phyloP scores from a whole-genome alignment of 1,140 invertebrate species.

The Nasonia giraulti region DNA sequence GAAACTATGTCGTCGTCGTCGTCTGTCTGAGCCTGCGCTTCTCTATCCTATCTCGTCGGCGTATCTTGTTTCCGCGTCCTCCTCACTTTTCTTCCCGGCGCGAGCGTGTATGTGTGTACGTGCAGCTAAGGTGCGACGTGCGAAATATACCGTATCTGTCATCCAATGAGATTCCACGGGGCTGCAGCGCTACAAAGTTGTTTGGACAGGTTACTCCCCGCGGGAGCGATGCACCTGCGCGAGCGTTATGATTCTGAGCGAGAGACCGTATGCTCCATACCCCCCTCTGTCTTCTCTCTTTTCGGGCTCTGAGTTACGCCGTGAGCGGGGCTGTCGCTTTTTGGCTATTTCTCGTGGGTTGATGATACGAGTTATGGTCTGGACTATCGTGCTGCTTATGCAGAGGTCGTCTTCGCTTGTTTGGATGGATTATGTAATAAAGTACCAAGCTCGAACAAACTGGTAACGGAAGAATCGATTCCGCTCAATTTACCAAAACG shows the following conservation, averaged over 20 bases:
- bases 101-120: not conserved
- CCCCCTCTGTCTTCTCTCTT: not conserved
- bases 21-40: conserved; percentile 49
- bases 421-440: too few relatives aligned
- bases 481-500: not conserved
- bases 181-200: conserved; percentile 61
- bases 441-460: too few relatives aligned
- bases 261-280: not conserved
- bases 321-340: not conserved
- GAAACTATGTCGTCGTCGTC: conserved; percentile 56
- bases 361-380: not conserved
- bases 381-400: too few relatives aligned
- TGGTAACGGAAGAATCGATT: not conserved
- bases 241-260: conserved; percentile 60
- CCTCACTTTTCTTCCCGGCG: not conserved
- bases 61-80: conserved; percentile 42
- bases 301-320: not conserved
- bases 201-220: conserved; percentile 63
- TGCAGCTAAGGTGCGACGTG: conserved; percentile 50
- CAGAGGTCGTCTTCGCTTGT: too few relatives aligned
- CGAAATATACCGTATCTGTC: conserved; percentile 62
- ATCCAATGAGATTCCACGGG: conserved; percentile 63
- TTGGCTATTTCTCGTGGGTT: not conserved
- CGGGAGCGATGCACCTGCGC: conserved; percentile 57
- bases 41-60: conserved; percentile 36